Evolutionary conservation across 2,888 invertebrate species (phyloP).

Genomic region (Drosophila antonietae): DNA sequence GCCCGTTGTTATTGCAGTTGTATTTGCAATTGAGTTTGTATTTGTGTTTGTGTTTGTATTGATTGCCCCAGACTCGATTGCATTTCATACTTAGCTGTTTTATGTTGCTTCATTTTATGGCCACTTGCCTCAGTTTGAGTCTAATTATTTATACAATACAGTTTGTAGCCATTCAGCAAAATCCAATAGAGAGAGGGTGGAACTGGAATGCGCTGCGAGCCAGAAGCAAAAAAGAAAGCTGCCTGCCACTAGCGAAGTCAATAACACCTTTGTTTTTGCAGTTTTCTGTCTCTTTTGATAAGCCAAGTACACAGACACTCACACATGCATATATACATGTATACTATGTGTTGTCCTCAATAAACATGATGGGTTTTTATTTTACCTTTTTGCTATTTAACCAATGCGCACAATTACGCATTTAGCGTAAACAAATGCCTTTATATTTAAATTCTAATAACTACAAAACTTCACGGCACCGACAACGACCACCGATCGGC

Average conservation of each 20-base stretch:
- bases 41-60: slow-evolving; percentile 64
- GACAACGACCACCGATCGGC: slow-evolving; percentile 49
- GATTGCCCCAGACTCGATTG: slow-evolving; percentile 66
- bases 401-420: slow-evolving; percentile 42
- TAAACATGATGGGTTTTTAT: background rate
- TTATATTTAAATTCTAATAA: slow-evolving; percentile 45
- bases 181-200: slow-evolving; percentile 40
- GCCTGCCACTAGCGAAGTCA: slow-evolving; percentile 56
- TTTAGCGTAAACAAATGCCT: slow-evolving; percentile 42
- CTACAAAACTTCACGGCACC: slow-evolving; percentile 49
- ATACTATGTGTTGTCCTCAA: background rate
- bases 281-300: slow-evolving; percentile 71
- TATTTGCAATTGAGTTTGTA: slow-evolving; percentile 21
- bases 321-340: slow-evolving; percentile 6
- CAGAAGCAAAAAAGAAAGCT: slow-evolving; percentile 70
- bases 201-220: slow-evolving; percentile 41
- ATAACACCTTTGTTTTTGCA: slow-evolving; percentile 75
- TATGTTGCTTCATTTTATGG: slow-evolving; percentile 38
- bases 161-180: slow-evolving; percentile 42
- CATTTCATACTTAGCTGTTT: slow-evolving; percentile 39
- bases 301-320: slow-evolving; percentile 35
- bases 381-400: slow-evolving; percentile 59
- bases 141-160: slow-evolving; percentile 45
- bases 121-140: slow-evolving; percentile 31
- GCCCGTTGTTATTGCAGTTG: slow-evolving; percentile 50